Conservation (phyloP, 2,113 vertebrate genomes). For the Jacana jacana region DNA sequence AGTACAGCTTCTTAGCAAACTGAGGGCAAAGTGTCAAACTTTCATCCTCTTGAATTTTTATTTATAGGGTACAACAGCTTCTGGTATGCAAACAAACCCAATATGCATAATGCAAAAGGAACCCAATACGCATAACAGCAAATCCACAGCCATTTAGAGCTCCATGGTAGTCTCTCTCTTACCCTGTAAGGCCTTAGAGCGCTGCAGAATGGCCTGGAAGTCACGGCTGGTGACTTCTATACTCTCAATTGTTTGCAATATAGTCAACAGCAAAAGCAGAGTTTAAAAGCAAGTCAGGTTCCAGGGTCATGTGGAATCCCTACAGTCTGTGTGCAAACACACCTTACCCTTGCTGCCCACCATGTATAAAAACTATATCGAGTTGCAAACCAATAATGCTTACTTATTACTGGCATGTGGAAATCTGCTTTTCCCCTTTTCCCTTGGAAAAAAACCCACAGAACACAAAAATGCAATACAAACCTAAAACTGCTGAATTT, state of each 20-base stretch:
- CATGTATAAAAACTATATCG: accelerated
- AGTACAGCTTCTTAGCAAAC: neutral
- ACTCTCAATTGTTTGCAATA: neutral
- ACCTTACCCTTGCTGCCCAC: neutral
- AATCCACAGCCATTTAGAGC: neutral
- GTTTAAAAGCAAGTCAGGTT: neutral
- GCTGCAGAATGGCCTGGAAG: neutral
- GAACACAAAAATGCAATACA: neutral
- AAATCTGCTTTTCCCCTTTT: neutral
- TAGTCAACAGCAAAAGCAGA: neutral
- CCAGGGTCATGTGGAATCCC: accelerated
- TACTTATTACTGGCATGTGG: neutral
- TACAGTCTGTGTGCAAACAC: neutral
- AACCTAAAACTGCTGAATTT: neutral
- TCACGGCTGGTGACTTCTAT: neutral
- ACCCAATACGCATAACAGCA: neutral
- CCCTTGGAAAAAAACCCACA: neutral
- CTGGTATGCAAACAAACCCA: neutral
- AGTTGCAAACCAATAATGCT: neutral
- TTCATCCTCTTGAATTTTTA: neutral
- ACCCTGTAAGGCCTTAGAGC: neutral
- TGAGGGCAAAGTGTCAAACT: neutral
- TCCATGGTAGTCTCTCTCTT: neutral
- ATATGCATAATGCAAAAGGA: accelerated
- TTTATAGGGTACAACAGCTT: neutral